These are phyloP conservation scores for Mastacembelus armatus DNA, from an alignment of 2,797 vertebrate genomes.

Conservation along the genomic window DNA sequence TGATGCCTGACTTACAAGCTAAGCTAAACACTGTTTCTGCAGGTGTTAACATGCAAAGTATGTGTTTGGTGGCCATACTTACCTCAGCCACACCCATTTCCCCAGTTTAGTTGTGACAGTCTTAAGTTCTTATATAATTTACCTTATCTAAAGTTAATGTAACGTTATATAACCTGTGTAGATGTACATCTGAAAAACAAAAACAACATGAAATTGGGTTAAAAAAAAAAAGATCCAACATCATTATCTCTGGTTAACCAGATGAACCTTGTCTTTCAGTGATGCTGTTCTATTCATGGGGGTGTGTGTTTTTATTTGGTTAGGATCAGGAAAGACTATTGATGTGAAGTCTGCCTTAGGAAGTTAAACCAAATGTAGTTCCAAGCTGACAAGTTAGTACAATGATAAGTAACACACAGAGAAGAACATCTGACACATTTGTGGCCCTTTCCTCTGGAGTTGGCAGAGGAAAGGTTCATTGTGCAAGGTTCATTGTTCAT, in stretches of 20 bases:
- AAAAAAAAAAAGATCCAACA: neutral
- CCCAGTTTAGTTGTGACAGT: neutral
- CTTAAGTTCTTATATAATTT: neutral
- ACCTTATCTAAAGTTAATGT: too few relatives aligned
- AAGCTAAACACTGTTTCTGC: constrained; percentile 4
- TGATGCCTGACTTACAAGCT: constrained; percentile 11
- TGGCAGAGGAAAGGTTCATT: constrained; percentile 10
- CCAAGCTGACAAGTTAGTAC: neutral
- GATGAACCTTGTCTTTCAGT: neutral
- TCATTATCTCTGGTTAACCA: constrained; percentile 24
- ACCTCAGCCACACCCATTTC: neutral
- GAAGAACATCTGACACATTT: constrained; percentile 22
- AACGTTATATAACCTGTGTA: constrained; percentile 6
- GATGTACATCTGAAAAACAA: neutral
- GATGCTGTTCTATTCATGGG: neutral
- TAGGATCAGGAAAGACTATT: constrained; percentile 15
- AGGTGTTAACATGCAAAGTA: neutral
- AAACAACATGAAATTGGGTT: neutral
- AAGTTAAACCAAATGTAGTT: constrained; percentile 52
- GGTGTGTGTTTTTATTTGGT: neutral
- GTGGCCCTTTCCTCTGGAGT: constrained; percentile 35
- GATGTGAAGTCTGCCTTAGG: constrained; percentile 41
- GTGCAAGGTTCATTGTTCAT: too few relatives aligned
- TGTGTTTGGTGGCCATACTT: neutral
- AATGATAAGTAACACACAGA: constrained; percentile 13